Base-by-base conservation (phyloP, 2,888 invertebrate genomes). In the Acleris emargana region DNA sequence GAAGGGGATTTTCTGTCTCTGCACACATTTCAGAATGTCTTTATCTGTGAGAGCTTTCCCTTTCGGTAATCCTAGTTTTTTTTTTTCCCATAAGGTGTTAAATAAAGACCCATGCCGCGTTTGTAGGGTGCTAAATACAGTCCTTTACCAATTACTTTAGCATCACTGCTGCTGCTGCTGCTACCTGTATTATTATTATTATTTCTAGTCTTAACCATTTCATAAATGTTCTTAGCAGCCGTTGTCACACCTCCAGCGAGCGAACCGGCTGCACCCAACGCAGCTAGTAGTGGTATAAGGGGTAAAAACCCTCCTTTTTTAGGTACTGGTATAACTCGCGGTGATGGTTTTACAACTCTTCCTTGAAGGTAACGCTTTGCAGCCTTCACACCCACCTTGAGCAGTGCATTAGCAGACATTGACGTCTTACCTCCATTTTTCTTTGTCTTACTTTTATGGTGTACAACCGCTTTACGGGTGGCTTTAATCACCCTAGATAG, bases 151-250 rank as follows among this genome's bases (percentile, higher is more conserved):
- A 54, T 38, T n/a, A 28, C 28, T 28, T 28, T 52, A 16, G 18
- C 18, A 38, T n/a, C n/a, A n/a, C n/a, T n/a, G n/a, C n/a, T n/a
- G n/a, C n/a, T n/a, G 1, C 1, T 16, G 17, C 42, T 59, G n/a
- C 43, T 25, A 1, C 3, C 11, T 32, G 32, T 32, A 32, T 32
- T 32, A 28, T n/a, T n/a, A n/a, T n/a, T n/a, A n/a, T 7, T 28
- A 28, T 32, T 32, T 32, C 3, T 32, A 11, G 11, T 32, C 32
- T 52, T 52, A 1, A 53, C 52, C 60, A 60, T 52, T 16, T 60
- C 60, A 28, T 60, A 53, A 16, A 60, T 60, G 3, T 60, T 60
- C 17, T 60, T 60, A 11, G 60, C 60, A 7, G 52, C 60, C 5
- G 52, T 53, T 11, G 60, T 60, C 2, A 60, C 60, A 0, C 60